Evolutionary conservation across 2,113 vertebrate species (phyloP).

Genomic region (Caranx ignobilis): DNA sequence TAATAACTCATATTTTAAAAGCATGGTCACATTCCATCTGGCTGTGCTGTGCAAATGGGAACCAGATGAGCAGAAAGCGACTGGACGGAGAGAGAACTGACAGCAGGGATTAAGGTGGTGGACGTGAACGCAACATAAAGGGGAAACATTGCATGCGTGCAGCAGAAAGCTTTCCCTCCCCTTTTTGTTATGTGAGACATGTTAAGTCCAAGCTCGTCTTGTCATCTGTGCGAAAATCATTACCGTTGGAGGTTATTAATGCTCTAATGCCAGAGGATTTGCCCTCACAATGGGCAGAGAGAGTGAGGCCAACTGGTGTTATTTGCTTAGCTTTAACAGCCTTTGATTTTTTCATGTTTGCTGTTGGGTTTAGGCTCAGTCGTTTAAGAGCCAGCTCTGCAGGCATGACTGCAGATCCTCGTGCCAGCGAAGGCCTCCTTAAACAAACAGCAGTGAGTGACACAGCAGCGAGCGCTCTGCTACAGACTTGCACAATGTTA

Average conservation of each 20-base stretch:
- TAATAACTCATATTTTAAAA: constrained; percentile 72
- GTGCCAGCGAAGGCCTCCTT: constrained; percentile 18
- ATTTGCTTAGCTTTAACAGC: constrained; percentile 24
- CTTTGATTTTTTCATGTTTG: constrained; percentile 50
- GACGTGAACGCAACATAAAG: constrained; percentile 30
- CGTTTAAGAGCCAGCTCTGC: constrained; percentile 6
- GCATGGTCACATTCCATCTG: constrained; percentile 56
- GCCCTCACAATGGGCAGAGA: constrained; percentile 2
- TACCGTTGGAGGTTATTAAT: not conserved
- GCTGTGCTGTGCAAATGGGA: constrained; percentile 58
- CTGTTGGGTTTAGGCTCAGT: constrained; percentile 27
- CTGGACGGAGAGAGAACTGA: constrained; percentile 19
- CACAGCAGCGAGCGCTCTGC: not conserved
- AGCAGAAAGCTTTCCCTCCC: not conserved
- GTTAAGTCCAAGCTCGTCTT: not conserved
- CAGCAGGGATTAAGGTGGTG: constrained; percentile 11
- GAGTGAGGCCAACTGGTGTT: not conserved
- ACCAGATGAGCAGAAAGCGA: constrained; percentile 63
- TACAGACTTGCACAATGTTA: constrained; percentile 19
- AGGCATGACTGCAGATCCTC: constrained; percentile 25
- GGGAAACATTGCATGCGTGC: not conserved
- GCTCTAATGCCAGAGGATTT: constrained; percentile 1
- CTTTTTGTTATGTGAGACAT: not conserved
- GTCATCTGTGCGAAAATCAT: not conserved
- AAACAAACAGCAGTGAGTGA: constrained; percentile 21